phyloP scores from a whole-genome alignment of 2,888 invertebrate species.

The Acleris laterana region DNA sequence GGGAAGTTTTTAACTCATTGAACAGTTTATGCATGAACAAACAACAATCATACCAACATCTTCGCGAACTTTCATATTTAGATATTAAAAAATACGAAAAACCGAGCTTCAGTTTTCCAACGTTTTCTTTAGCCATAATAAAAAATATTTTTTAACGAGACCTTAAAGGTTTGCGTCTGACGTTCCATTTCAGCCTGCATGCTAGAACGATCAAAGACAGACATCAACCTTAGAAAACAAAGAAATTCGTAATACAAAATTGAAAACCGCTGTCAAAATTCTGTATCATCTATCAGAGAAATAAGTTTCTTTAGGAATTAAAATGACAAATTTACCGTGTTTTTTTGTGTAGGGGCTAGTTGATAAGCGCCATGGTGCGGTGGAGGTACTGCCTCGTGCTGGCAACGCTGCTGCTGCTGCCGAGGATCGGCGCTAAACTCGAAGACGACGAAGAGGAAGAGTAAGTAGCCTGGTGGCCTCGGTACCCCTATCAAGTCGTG shows the following conservation, averaged over 20 bases:
- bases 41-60: too few relatives aligned
- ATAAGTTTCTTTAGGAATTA: slow-evolving; percentile 55
- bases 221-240: slow-evolving; percentile 52
- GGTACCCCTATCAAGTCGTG: background rate
- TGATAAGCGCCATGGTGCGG: slow-evolving; percentile 64
- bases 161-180: slow-evolving; percentile 1
- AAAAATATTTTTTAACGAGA: background rate
- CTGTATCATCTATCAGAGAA: slow-evolving; percentile 43
- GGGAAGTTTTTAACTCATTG: too few relatives aligned
- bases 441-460: slow-evolving; percentile 37
- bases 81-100: too few relatives aligned
- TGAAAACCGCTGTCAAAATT: slow-evolving; percentile 63
- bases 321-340: slow-evolving; percentile 76
- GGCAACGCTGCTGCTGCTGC: slow-evolving; percentile 65
- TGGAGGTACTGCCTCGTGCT: slow-evolving; percentile 69
- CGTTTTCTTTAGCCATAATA: background rate
- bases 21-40: too few relatives aligned
- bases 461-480: slow-evolving; percentile 11
- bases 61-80: too few relatives aligned
- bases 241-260: slow-evolving; percentile 70
- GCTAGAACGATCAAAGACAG: slow-evolving; percentile 23
- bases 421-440: slow-evolving; percentile 44
- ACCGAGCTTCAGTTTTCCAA: too few relatives aligned
- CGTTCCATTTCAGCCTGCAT: slow-evolving; percentile 17
- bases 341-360: slow-evolving; percentile 42